A percentile compares a stretch with the other conserved stretches of the same genome.
These are phyloP conservation scores for Enteromius argenteus DNA, from an alignment of 2,797 vertebrate species.

Conservation along the genomic window DNA sequence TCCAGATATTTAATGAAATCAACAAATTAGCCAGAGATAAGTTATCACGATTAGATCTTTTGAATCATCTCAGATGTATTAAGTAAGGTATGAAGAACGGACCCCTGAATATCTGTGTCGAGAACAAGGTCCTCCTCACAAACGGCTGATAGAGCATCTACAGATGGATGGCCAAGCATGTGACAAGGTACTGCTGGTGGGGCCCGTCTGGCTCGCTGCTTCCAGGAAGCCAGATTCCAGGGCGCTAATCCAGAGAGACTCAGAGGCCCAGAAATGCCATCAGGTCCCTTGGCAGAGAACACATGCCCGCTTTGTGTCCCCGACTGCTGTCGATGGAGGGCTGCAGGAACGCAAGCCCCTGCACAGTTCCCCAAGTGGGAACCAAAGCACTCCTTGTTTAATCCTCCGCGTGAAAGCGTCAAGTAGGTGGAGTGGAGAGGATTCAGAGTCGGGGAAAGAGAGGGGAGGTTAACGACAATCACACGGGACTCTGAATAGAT, in stretches of 20 bases:
- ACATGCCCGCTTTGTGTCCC: constrained; percentile 54
- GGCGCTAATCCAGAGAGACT: constrained; percentile 51
- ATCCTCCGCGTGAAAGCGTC: constrained; percentile 46
- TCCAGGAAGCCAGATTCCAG: constrained; percentile 61
- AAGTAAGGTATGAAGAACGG: background rate
- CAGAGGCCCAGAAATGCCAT: constrained; percentile 55
- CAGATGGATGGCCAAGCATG: constrained; percentile 52
- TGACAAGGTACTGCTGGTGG: constrained; percentile 42
- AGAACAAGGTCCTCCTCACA: constrained; percentile 40
- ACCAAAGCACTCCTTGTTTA: constrained; percentile 44
- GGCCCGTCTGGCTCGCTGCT: constrained; percentile 39
- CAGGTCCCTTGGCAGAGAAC: constrained; percentile 56
- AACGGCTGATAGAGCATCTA: constrained; percentile 49
- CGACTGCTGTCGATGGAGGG: constrained; percentile 34
- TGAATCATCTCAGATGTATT: background rate
- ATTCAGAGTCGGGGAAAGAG: constrained; percentile 2
- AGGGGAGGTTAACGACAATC: constrained; percentile 33
- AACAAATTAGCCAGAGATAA: background rate
- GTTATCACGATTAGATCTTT: background rate
- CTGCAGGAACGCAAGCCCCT: constrained; percentile 41
- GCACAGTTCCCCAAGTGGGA: constrained; percentile 26
- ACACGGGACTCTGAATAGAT: constrained; percentile 35
- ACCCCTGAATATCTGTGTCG: constrained; percentile 3
- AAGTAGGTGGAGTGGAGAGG: constrained; percentile 28
- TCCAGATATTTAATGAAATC: background rate